Conservation (phyloP, 2,113 vertebrate genomes). For the Corythaixoides concolor region DNA sequence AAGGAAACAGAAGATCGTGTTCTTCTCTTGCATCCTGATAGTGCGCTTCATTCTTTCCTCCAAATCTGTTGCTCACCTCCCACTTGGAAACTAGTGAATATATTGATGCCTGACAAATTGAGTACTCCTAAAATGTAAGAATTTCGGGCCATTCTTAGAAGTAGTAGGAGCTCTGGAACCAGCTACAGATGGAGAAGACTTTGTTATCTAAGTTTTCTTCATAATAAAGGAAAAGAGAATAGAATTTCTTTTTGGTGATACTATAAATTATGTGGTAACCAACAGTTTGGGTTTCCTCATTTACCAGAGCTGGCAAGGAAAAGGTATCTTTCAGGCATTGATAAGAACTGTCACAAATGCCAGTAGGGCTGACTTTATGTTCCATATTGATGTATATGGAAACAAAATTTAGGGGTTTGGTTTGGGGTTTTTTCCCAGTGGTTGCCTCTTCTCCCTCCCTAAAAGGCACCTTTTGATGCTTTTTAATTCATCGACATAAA, state of each 20-base stretch:
- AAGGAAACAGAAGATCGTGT: background rate
- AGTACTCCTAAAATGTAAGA: background rate
- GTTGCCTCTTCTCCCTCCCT: background rate
- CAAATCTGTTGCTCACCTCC: background rate
- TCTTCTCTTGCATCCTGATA: background rate
- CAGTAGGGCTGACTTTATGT: background rate
- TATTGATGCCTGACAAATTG: background rate
- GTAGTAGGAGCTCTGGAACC: background rate
- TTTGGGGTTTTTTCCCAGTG: background rate
- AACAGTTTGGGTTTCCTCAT: background rate
- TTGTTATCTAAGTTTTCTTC: background rate
- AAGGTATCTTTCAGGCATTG: background rate
- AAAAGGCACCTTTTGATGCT: background rate
- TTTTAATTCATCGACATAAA: background rate
- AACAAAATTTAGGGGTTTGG: background rate
- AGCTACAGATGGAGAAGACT: background rate
- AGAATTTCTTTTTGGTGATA: background rate
- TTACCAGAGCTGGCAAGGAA: background rate
- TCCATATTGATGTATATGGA: background rate
- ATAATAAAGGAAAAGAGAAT: background rate
- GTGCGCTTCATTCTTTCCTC: background rate
- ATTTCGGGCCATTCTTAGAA: background rate
- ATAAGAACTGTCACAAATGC: background rate
- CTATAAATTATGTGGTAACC: background rate
- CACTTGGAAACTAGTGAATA: background rate